Evolutionary conservation across 1,140 invertebrate genomes (phyloP).

Genomic region (Lethocerus indicus): DNA sequence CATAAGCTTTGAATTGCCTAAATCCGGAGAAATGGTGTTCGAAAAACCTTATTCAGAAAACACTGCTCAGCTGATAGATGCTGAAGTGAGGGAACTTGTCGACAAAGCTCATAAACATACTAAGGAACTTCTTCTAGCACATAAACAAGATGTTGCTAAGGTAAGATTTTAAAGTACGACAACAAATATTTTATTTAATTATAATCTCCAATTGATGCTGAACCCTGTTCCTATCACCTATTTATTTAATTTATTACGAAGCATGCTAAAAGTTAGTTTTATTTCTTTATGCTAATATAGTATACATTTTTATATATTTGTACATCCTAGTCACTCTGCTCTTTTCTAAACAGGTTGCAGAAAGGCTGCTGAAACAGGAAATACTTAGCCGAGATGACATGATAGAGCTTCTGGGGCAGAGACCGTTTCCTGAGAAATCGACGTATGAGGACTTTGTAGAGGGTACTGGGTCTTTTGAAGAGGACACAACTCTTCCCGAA

Average conservation of each 20-base stretch:
- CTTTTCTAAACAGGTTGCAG: conserved; percentile 59
- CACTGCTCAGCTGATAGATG: conserved; percentile 91
- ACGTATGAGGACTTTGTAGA: conserved; percentile 99
- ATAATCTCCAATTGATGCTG: background rate
- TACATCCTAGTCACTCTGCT: too few relatives aligned
- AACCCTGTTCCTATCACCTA: too few relatives aligned
- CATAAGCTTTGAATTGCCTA: conserved; percentile 88
- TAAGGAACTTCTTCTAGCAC: conserved; percentile 56
- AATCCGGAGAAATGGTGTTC: conserved; percentile 79
- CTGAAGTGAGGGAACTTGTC: conserved; percentile 80
- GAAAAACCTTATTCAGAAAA: conserved; percentile 98
- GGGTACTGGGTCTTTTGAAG: conserved; percentile 94
- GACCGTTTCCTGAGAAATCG: conserved; percentile 97
- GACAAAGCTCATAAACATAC: conserved; percentile 66
- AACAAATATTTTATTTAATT: background rate
- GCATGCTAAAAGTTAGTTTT: background rate
- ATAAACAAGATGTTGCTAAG: conserved; percentile 80
- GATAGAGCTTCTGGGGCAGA: conserved; percentile 84
- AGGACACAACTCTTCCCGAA: conserved; percentile 87
- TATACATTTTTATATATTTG: too few relatives aligned
- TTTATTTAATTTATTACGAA: too few relatives aligned
- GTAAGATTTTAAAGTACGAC: conserved; percentile 25
- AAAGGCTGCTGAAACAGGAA: conserved; percentile 85
- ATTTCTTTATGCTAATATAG: too few relatives aligned
- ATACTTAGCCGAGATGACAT: conserved; percentile 93